These are phyloP conservation scores for Trissoscelio sp. DNA, from an alignment of 2,888 invertebrate genomes.

Conservation along the genomic window DNA sequence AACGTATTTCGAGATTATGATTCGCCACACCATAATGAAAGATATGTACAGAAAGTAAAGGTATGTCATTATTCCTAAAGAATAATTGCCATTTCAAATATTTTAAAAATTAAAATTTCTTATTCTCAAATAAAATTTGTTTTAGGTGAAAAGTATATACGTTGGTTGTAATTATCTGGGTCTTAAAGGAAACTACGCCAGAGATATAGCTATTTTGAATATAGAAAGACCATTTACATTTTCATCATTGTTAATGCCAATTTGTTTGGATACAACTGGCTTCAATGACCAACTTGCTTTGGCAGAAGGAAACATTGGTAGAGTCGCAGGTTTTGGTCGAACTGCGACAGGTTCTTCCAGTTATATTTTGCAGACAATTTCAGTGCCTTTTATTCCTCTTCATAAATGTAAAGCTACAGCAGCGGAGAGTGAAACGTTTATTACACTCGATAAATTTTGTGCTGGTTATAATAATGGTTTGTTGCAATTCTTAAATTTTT, in stretches of 20 bases:
- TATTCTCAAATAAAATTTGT: conserved; percentile 37
- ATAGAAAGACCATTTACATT: conserved; percentile 74
- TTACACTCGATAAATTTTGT: conserved; percentile 81
- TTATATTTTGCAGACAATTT: conserved; percentile 75
- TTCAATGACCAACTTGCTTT: conserved; percentile 71
- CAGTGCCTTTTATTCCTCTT: conserved; percentile 77
- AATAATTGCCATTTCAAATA: no score
- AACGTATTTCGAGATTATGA: conserved; percentile 80
- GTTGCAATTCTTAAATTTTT: conserved; percentile 60
- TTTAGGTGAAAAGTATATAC: conserved; percentile 78
- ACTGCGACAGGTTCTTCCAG: conserved; percentile 76
- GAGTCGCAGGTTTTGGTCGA: conserved; percentile 81
- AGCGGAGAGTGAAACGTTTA: conserved; percentile 71
- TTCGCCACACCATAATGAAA: conserved; percentile 69
- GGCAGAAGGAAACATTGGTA: conserved; percentile 76
- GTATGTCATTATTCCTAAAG: no score
- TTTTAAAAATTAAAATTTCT: no score
- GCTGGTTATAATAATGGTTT: conserved; percentile 82
- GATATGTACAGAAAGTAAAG: conserved; percentile 72
- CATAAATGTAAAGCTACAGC: conserved; percentile 73
- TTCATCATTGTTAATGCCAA: conserved; percentile 74
- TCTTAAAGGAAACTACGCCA: conserved; percentile 75
- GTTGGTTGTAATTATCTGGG: conserved; percentile 77
- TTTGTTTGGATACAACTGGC: conserved; percentile 76
- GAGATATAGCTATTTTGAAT: conserved; percentile 79